Base-by-base conservation (phyloP, 2,113 vertebrate genomes). In the Bungarus multicinctus region DNA sequence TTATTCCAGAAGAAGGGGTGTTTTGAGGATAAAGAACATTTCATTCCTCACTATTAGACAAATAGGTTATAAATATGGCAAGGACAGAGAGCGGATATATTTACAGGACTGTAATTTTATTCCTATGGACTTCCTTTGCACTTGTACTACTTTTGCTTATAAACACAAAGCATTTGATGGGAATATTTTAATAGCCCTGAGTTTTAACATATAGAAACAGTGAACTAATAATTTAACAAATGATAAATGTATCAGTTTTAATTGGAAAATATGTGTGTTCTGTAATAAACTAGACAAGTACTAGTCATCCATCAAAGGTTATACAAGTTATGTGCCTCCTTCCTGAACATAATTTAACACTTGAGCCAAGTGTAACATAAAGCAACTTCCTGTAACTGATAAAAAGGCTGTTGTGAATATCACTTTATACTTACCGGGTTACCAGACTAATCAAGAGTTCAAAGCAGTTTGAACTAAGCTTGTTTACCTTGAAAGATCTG, bases 401-500 rank as follows among this genome's bases (percentile, higher is more conserved):
- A 94, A 18, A 93, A 93, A 93, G 92, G 27, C 89, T 92, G 39
- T 85, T n/a, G 64, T 95, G 94, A 96, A 94, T 93, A 90, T 87
- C 89, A 95, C 74, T 96, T 95, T 34, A 94, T 91, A 90, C 89
- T 45, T 89, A 52, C 16, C 94, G 34, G 64, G 30, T 34, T 95
- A 81, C 86, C 92, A 94, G 92, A 88, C 53, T 64, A 94, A 81
- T 96, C 94, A 95, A 92, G 96, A 96, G 95, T 93, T 92, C 64
- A 92, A 95, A 92, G 91, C 64, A 64, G 43, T 92, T 93, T 95
- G 95, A 95, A 89, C 93, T 91, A 85, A 50, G 91, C 92, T 88
- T 95, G 85, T 97, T 96, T 96, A 93, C 94, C 92, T 92, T 93
- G 95, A 95, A 96, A 81, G 87, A 91, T 97, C 74, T 95, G 69